Base-by-base conservation (phyloP, 2,888 invertebrate species). In the Frankliniella intonsa region DNA sequence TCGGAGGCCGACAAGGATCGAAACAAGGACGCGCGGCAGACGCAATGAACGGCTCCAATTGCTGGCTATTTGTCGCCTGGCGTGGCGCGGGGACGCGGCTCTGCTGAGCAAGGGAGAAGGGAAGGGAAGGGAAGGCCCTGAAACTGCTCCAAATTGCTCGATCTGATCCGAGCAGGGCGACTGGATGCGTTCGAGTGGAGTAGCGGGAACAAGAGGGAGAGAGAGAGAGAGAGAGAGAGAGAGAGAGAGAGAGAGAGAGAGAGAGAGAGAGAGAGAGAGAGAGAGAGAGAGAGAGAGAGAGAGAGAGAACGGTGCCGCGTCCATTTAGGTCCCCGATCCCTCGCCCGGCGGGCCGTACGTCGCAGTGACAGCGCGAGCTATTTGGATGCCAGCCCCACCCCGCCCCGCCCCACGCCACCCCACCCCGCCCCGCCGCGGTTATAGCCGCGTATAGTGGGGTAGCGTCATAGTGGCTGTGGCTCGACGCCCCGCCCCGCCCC, bases 41-140 rank as follows among this genome's bases (percentile, higher is more conserved):
- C 55, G 55, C 69, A 69, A 69, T 69, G 69, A 69, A 69, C 69
- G 69, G 69, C 69, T 69, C 69, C 69, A 69, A 69, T 69, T 22
- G 69, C 22, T 11, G 69, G 69, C 69, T 69, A 69, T 69, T 69
- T 69, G 69, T 69, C 69, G 69, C 69, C 11, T 11, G 69, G 69
- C 69, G 55, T 17, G 14, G 55, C 55, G 38, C 38, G 5, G 38
- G 38, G 38, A 38, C 38, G 38, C 38, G 38, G 62, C 62, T 62
- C 14, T 62, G 62, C 62, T 62, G 62, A n/a, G 62, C 19, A 62
- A 17, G 62, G 14, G 14, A 62, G 62, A 17, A 19, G 55, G 14
- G 19, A 19, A 55, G 12, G 19, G 17, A 14, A 14, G 62, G 62
- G n/a, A n/a, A n/a, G 62, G 62, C 19, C 17, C 62, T 62, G 62